Conservation (phyloP, 2,888 invertebrate species). For the Meloe dianella region DNA sequence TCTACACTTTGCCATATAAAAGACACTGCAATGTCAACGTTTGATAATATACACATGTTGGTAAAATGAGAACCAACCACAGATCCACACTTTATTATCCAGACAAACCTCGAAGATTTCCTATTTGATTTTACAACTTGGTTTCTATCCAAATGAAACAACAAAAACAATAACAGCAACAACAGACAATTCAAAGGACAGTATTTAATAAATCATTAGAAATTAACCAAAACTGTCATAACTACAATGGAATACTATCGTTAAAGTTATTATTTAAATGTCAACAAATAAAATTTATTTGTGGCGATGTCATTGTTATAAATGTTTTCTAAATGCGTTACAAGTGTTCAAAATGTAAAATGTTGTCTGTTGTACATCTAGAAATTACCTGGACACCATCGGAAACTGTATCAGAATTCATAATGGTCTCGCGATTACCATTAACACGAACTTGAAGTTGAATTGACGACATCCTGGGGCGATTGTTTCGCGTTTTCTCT, state of each 20-base stretch:
- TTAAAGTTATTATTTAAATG: background rate
- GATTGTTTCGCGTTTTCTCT: conserved; percentile 14
- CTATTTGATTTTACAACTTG: background rate
- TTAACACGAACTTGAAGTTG: conserved; percentile 40
- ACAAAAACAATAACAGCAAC: background rate
- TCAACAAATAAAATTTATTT: background rate
- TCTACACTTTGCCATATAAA: background rate
- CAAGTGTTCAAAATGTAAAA: conserved; percentile 2
- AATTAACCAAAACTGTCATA: background rate
- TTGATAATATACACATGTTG: background rate
- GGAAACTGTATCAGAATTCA: conserved; percentile 35
- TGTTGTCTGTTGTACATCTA: background rate
- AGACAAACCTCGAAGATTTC: background rate
- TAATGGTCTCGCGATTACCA: conserved; percentile 41
- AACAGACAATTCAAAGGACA: background rate
- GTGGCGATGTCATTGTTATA: background rate
- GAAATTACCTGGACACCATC: background rate
- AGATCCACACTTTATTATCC: background rate
- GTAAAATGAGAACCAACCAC: background rate
- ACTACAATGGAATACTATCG: background rate
- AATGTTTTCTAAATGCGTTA: background rate
- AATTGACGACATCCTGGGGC: conserved; percentile 38
- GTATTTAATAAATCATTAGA: background rate
- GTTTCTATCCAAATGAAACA: too few species aligned
- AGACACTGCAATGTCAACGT: background rate